phyloP scores from a whole-genome alignment of 2,113 vertebrate species.

The Mustela nigripes region DNA sequence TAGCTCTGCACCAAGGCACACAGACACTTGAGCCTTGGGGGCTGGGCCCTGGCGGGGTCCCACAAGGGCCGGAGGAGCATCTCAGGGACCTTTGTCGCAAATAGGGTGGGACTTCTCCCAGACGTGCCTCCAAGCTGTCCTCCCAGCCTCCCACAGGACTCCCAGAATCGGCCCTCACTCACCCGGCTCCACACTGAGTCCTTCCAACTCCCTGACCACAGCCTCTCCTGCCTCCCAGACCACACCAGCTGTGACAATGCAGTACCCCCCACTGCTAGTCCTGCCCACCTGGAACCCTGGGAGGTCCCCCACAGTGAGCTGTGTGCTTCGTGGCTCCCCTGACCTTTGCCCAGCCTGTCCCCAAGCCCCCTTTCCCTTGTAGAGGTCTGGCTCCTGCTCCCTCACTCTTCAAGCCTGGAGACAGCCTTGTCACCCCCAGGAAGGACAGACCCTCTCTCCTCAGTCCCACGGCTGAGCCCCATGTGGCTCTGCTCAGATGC shows the following conservation, averaged over 20 bases:
- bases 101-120: not conserved
- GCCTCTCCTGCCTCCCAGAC: not conserved
- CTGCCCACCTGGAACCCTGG: not conserved
- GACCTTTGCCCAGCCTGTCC: not conserved
- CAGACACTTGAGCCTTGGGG: not conserved
- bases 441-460: not conserved
- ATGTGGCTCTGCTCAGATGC: not conserved
- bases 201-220: not conserved
- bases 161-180: not conserved
- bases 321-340: not conserved
- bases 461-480: not conserved
- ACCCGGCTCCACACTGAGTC: not conserved
- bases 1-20: not conserved
- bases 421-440: too few species aligned
- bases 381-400: not conserved
- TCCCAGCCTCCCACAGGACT: not conserved
- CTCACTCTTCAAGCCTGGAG: not conserved
- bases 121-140: too few species aligned
- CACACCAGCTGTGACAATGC: not conserved
- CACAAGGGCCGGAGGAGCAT: too few species aligned
- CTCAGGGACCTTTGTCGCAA: not conserved
- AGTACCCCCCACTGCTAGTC: too few species aligned
- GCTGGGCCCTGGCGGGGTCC: too few species aligned
- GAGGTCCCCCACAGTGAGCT: too few species aligned
- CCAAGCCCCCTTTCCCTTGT: not conserved